Base-by-base conservation (phyloP, 1,140 invertebrate genomes). In the Protaetia brevitarsis region DNA sequence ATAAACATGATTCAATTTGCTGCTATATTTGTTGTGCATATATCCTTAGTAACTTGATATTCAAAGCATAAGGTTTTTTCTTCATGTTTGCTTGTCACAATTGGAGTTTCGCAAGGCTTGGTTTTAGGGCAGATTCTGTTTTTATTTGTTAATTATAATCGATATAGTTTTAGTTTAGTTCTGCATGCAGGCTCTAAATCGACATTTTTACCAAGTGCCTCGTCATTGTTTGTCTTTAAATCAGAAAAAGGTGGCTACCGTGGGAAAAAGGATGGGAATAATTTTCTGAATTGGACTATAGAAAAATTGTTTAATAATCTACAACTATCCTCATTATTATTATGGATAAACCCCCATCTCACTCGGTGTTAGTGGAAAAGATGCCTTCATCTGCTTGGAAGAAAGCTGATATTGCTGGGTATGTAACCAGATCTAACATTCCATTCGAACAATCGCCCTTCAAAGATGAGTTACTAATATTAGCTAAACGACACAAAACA, bases 261-360 rank as follows among this genome's bases (percentile, higher is more conserved):
- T 62, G 60, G 30, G 6, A 31, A 62, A 19, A 62, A 34, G 30
- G 29, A 62, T 37, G 19, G 60, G 3, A 37, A 31, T 21, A 34
- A 19, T 16, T 62, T 34, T 36, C 8, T 2, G 21, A 62, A 62
- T 13, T 62, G 6, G 60, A 37, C 11, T 21, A 36, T 29, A 19
- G 6, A 1, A 27, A 36, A 29, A 10, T 51, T 51, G 21, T 31
- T 79, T 6, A 74, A 76, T 8, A 79, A 78, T 45, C 27, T 80
- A 13, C 70, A 68, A 23, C 16, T 36, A 11, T 65, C 71, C 23
- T 68, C 61, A 27, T 68, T 79, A 62, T 79, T 7, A 71, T 80
- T 0, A 71, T 79, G 16, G 78, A 80, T 51, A 79, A 79, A 67
- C 78, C 74, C 11, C 62, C 76, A 1, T 80, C 79, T 64, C 75